Evolutionary conservation across 2,888 invertebrate genomes (phyloP), one percentile per base, ranked within the genome.

Genomic region (Scrobipalpa atriplicella): DNA sequence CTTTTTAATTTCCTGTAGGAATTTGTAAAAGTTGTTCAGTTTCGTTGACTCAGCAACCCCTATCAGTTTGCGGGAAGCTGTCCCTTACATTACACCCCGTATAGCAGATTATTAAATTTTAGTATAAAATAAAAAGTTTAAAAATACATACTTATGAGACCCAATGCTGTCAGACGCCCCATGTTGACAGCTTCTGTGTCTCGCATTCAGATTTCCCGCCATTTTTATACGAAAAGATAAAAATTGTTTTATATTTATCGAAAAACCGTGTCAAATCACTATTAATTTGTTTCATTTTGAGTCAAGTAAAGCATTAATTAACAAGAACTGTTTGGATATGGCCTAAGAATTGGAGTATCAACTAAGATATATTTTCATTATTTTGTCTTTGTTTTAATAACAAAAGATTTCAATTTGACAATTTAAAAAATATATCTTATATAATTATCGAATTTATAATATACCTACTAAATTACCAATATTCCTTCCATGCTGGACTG

Each of bases 91-190:
- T n/a, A n/a, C n/a, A n/a, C n/a, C n/a, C n/a, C n/a, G n/a, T n/a
- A n/a, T n/a, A n/a, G n/a, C n/a, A n/a, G n/a, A n/a, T n/a, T n/a
- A n/a, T 29, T 29, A 29, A 29, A 29, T 29, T 29, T 29, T 3
- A 29, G n/a, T n/a, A 29, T 29, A 43, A 43, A 43, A 43, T 11
- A 13, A 43, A 43, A 43, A 13, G 5, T 43, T 13, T 36, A 56
- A 38, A 58, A 69, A 51, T 60, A 69, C 71, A 80, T 74, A 88
- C 89, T 86, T 79, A 89, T 76, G 64, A 89, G 72, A 74, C 85
- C 86, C 81, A 89, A 82, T 72, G 81, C 85, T 75, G 83, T 79
- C 67, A 79, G 68, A 71, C 82, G 82, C 83, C 87, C 89, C 89
- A 89, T 89, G 75, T 79, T 69, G 78, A 76, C 80, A 78, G 75